Evolutionary conservation across 2,888 invertebrate genomes (phyloP).

Genomic region (Eupelmus urozonus): DNA sequence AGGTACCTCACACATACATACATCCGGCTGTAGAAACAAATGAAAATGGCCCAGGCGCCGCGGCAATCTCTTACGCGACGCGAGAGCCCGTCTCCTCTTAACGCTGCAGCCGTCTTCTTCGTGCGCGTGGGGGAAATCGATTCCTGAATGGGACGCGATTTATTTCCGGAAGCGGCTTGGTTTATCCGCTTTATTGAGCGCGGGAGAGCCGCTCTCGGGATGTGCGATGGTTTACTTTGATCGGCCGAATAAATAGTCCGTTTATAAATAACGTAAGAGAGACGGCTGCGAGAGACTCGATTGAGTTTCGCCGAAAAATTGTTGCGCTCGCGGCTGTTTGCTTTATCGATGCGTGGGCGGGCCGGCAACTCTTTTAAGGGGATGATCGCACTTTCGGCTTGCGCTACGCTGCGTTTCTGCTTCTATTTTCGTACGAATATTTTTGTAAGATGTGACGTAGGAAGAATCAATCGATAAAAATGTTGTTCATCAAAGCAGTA

Average conservation of each 20-base stretch:
- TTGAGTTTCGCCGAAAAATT: slow-evolving; percentile 32
- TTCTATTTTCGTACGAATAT: too few relatives aligned
- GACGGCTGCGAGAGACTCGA: background rate
- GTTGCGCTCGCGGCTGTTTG: background rate
- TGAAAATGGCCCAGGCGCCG: slow-evolving; percentile 51
- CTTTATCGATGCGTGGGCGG: too few relatives aligned
- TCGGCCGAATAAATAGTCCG: slow-evolving; percentile 8
- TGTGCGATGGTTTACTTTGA: slow-evolving; percentile 10
- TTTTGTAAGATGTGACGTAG: too few relatives aligned
- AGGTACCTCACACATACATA: too few relatives aligned
- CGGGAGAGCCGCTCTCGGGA: background rate
- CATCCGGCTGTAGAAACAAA: slow-evolving; percentile 48
- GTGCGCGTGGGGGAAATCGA: slow-evolving; percentile 53
- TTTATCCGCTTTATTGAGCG: slow-evolving; percentile 45
- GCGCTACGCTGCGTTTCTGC: too few relatives aligned
- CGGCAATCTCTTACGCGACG: slow-evolving; percentile 54
- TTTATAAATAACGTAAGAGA: background rate
- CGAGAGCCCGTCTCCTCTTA: slow-evolving; percentile 44
- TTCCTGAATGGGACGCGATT: slow-evolving; percentile 56
- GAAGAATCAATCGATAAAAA: too few relatives aligned
- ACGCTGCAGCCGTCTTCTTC: slow-evolving; percentile 40
- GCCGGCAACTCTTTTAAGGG: too few relatives aligned
- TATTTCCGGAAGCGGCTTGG: slow-evolving; percentile 56
- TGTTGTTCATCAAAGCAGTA: too few relatives aligned
- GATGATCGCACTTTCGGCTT: too few relatives aligned